Conservation (phyloP, 2,113 vertebrate genomes). For the Stictonetta naevosa region DNA sequence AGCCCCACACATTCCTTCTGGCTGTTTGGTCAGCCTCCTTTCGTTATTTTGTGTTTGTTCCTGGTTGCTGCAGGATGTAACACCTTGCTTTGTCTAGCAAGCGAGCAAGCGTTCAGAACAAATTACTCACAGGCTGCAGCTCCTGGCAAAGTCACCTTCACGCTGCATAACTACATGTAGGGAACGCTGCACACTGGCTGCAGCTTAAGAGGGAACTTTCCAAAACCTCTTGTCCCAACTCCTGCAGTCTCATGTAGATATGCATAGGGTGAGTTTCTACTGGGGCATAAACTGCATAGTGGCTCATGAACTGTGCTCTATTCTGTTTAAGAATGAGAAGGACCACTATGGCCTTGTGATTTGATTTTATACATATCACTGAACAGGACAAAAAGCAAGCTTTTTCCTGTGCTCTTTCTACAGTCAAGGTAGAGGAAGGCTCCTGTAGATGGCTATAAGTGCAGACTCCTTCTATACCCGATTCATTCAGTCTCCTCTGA, state of each 20-base stretch:
- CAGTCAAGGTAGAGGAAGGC: neutral
- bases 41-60: neutral
- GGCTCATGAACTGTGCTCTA: neutral
- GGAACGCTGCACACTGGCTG: neutral
- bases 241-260: rapidly evolving
- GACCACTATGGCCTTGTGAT: neutral
- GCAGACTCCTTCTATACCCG: neutral
- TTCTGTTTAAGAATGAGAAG: neutral
- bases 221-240: neutral
- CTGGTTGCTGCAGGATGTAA: constrained; percentile 11
- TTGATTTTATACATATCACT: neutral
- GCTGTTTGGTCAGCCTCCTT: neutral
- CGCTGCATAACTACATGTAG: neutral
- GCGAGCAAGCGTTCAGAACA: neutral
- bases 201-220: neutral
- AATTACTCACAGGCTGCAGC: constrained; percentile 51
- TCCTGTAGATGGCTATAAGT: neutral
- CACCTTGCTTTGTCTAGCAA: neutral
- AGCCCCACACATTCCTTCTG: neutral
- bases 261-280: rapidly evolving
- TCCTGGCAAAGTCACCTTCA: constrained; percentile 60
- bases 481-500: neutral
- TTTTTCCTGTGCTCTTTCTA: neutral
- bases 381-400: neutral
- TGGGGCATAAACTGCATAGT: neutral